Conservation (phyloP, 2,113 vertebrate genomes). For the Nothoprocta pentlandii region DNA sequence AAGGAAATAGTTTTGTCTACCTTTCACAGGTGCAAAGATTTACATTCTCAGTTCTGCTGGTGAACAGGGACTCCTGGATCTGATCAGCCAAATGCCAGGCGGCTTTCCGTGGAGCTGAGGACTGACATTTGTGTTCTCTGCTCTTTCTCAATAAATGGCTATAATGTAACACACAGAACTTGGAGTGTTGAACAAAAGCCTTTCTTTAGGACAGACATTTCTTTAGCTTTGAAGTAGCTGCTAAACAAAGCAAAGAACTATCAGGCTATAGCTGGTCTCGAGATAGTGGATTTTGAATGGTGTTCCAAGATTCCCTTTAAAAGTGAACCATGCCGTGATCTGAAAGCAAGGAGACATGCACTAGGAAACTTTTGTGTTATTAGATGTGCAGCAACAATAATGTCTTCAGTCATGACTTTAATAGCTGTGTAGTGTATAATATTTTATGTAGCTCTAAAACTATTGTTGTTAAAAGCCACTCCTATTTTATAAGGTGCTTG, state of each 20-base stretch:
- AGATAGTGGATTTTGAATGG: background rate
- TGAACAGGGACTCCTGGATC: background rate
- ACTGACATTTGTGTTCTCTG: background rate
- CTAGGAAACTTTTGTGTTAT: background rate
- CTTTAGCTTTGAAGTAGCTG: background rate
- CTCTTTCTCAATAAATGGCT: background rate
- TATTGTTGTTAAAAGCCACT: background rate
- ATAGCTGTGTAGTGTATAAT: background rate
- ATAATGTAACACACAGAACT: background rate
- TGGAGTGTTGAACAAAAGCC: background rate
- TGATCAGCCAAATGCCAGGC: background rate
- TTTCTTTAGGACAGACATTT: background rate
- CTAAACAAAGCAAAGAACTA: background rate
- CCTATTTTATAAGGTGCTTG: background rate
- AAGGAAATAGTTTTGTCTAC: background rate
- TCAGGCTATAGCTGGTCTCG: background rate
- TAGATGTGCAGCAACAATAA: background rate
- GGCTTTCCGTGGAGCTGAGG: background rate
- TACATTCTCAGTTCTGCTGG: background rate
- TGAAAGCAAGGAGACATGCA: background rate
- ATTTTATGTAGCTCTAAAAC: background rate
- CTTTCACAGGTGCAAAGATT: background rate
- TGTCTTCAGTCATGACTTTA: background rate
- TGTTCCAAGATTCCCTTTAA: background rate
- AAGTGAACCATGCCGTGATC: background rate